A percentile compares a stretch with the other conserved stretches of the same genome.
Conservation (phyloP, 2,888 invertebrate genomes). For the Frankliniella intonsa region DNA sequence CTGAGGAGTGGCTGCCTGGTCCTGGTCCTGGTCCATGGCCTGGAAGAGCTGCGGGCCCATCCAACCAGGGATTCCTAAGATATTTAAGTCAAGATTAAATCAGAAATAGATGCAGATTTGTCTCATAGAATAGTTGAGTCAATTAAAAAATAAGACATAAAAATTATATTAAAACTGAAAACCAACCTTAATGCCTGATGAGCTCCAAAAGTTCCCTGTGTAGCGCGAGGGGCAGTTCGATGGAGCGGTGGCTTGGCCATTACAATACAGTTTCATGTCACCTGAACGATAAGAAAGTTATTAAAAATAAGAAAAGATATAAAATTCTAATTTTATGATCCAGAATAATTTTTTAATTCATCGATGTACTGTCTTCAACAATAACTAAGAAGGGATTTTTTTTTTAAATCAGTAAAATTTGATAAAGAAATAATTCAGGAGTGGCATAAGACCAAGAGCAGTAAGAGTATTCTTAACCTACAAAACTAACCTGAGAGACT, state of each 20-base stretch:
- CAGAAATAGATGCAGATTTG: background rate
- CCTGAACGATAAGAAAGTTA: background rate
- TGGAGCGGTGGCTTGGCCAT: slow-evolving; percentile 14
- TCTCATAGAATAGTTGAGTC: background rate
- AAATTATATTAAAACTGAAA: background rate
- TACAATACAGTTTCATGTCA: background rate
- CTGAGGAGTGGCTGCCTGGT: background rate
- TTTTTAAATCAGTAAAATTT: background rate
- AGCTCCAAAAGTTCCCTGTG: background rate
- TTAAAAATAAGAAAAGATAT: background rate
- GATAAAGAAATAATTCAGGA: background rate
- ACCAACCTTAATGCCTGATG: background rate
- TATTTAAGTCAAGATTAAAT: background rate
- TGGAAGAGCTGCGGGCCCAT: background rate
- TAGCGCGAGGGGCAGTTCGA: background rate
- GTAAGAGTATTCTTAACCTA: background rate
- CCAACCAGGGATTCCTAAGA: background rate
- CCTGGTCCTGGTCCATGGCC: slow-evolving; percentile 1
- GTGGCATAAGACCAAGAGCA: background rate
- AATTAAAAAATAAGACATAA: background rate
- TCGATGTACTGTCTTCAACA: background rate
- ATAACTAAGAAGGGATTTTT: background rate
- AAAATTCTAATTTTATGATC: background rate
- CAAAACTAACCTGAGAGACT: background rate
- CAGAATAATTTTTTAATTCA: background rate